Evolutionary conservation across 2,888 invertebrate genomes (phyloP).

Genomic region (Acronicta aceris): DNA sequence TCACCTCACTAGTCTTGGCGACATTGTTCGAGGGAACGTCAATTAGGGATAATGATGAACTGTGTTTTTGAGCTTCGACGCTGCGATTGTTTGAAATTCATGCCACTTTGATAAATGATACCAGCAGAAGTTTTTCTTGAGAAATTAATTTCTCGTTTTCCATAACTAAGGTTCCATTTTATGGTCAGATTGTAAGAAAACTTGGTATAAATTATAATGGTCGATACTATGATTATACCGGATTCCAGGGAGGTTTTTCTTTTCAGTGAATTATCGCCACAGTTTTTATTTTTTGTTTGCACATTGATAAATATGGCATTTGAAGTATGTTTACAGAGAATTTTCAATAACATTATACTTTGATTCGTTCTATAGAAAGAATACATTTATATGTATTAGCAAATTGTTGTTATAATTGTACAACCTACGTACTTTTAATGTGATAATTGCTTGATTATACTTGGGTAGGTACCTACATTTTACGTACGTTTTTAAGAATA

Average conservation of each 20-base stretch:
- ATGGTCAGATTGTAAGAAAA: constrained; percentile 52
- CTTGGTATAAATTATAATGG: constrained; percentile 42
- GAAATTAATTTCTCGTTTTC: constrained; percentile 56
- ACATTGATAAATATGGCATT: constrained; percentile 39
- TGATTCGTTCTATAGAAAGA: not conserved
- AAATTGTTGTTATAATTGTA: not conserved
- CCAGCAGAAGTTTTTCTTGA: constrained; percentile 46
- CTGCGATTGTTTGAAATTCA: constrained; percentile 70
- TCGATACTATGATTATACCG: constrained; percentile 47
- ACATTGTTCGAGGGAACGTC: constrained; percentile 83
- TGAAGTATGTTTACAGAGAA: constrained; percentile 32
- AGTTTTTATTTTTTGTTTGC: constrained; percentile 27
- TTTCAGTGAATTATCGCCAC: constrained; percentile 36
- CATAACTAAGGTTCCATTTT: constrained; percentile 44
- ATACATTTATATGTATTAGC: too few relatives aligned
- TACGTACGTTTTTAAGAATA: too few relatives aligned
- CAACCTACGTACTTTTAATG: too few relatives aligned
- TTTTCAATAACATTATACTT: constrained; percentile 18
- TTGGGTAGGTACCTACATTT: too few relatives aligned
- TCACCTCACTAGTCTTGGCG: constrained; percentile 74
- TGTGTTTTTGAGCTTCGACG: constrained; percentile 71
- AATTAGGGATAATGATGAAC: constrained; percentile 86
- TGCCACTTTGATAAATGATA: constrained; percentile 62
- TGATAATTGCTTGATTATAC: too few relatives aligned
- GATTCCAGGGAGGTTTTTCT: constrained; percentile 36